Evolutionary conservation across 2,888 invertebrate genomes (phyloP).

Genomic region (Xanthia icteritia): DNA sequence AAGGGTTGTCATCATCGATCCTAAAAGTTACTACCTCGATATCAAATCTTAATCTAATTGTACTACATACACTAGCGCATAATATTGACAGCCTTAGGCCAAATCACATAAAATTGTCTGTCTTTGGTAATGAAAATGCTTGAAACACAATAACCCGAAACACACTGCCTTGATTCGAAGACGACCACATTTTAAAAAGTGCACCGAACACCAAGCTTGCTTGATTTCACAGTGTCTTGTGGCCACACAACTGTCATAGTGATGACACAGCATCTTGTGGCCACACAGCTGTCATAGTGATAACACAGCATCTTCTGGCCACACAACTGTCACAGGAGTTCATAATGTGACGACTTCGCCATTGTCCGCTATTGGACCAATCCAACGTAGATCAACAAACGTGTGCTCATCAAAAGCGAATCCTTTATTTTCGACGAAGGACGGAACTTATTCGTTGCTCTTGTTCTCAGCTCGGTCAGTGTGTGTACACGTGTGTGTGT

Average conservation of each 20-base stretch:
- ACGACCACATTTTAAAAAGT: not conserved
- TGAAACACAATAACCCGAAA: not conserved
- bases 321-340: not conserved
- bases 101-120: constrained; percentile 21
- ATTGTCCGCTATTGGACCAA: not conserved
- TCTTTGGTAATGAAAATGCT: constrained; percentile 48
- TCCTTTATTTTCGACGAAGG: not conserved
- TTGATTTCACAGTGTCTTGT: not conserved
- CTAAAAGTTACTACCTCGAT: not conserved
- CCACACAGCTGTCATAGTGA: not conserved
- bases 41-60: constrained; percentile 11
- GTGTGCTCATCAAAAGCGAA: not conserved
- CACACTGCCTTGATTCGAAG: not conserved
- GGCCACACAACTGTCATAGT: not conserved
- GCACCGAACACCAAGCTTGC: not conserved
- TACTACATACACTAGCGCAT: constrained; percentile 2
- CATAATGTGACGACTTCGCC: not conserved
- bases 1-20: not conserved
- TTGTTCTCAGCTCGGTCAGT: not conserved
- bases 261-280: no score
- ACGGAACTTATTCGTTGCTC: not conserved
- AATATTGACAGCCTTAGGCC: constrained; percentile 2
- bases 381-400: not conserved
- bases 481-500: not conserved
- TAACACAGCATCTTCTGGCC: not conserved